A percentile compares a stretch with the other conserved stretches of the same genome.
phyloP scores from a whole-genome alignment of 2,113 vertebrate genomes.

The Petrocephalus zakoni region DNA sequence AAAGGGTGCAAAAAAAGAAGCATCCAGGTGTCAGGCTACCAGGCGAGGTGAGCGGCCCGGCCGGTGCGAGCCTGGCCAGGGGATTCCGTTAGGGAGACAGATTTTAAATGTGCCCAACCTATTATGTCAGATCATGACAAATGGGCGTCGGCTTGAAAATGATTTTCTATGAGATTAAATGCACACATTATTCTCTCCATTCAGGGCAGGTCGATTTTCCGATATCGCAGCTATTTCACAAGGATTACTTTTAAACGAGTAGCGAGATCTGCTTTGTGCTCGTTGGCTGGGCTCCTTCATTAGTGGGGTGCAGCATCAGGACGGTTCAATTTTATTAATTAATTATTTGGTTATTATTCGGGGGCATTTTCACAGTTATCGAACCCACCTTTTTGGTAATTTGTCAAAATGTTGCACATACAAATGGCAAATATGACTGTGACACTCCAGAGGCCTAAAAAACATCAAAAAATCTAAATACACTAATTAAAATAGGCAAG shows the following conservation, averaged over 20 bases:
- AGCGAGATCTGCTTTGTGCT: neutral
- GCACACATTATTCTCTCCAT: neutral
- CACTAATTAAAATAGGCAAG: neutral
- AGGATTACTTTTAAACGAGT: neutral
- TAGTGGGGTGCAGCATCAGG: neutral
- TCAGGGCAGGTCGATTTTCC: neutral
- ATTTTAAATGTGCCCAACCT: neutral
- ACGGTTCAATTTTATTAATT: neutral
- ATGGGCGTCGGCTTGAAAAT: neutral
- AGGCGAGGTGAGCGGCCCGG: neutral
- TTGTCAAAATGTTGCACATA: neutral
- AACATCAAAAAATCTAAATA: neutral
- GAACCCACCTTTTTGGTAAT: neutral
- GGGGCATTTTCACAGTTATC: neutral
- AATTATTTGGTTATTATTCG: neutral
- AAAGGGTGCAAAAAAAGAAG: neutral
- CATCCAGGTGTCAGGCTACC: neutral
- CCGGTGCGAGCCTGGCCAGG: neutral
- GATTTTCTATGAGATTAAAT: neutral
- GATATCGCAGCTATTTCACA: neutral
- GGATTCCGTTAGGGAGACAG: neutral
- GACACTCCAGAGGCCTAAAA: neutral
- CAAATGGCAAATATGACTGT: neutral
- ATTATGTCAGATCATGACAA: neutral
- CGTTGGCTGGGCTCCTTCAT: neutral